Evolutionary conservation across 2,888 invertebrate species (phyloP), one percentile per base, ranked within the genome.

Genomic region (Habrosyne pyritoides): DNA sequence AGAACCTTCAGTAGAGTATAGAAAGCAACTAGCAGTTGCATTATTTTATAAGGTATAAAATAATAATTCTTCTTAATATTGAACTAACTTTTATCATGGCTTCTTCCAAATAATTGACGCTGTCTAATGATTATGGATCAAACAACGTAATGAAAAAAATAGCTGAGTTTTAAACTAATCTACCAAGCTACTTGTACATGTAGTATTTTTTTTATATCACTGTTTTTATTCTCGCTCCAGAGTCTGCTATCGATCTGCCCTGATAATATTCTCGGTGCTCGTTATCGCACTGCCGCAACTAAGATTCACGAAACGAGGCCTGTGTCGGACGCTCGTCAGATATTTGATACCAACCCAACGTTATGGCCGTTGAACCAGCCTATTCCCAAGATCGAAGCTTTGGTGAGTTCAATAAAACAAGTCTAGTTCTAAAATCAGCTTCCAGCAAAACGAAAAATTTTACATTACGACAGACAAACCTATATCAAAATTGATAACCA

Each of bases 281-380:
- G 81, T 50, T 81, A 93, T 21, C 79, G 79, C 36, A 93, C 93
- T 49, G 95, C 94, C 0, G 63, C 64, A 2, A 60, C 59, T 0
- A 72, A 64, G 2, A 52, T 87, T 1, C 77, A 94, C 84, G 56
- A 93, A 6, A 64, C 73, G 0, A 65, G 96, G 21, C 93, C 93
- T 0, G 75, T 95, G 0, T 95, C 95, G 0, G 86, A 86, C 8
- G 95, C 93, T 0, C 84, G 77, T 14, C 95, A 95, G 72, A 86
- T 89, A 50, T 96, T 89, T 70, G 93, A 94, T 51, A 94, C 94
- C 0, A 91, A 95, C 62, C 87, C 93, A 50, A 81, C 86, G 0
- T 64, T 94, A 18, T 96, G 94, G 93, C 96, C 96, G 0, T 63
- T 96, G 21, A 94, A 93, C 60, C 81, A 96, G 72, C 95, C 96